Evolutionary conservation across 1,140 invertebrate genomes (phyloP).

Genomic region (Drosophila miranda): DNA sequence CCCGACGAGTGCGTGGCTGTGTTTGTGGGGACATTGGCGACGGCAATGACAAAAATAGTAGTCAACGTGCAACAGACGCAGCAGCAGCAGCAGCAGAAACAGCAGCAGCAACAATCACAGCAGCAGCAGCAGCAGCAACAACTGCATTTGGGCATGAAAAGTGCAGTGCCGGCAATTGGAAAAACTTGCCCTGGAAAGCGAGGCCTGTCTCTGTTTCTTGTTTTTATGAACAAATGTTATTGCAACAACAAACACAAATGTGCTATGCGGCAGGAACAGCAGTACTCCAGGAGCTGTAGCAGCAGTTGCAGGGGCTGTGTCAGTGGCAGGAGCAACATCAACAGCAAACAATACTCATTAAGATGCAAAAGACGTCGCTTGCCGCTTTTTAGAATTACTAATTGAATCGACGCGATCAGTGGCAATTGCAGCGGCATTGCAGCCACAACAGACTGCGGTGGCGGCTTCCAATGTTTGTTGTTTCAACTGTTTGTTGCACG

Average conservation of each 20-base stretch:
- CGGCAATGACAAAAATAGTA: slow-evolving; percentile 58
- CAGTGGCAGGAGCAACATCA: slow-evolving; percentile 19
- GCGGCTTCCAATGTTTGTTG: slow-evolving; percentile 56
- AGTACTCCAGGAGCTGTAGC: slow-evolving; percentile 10
- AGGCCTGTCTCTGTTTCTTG: slow-evolving; percentile 36
- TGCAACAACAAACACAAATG: slow-evolving; percentile 43
- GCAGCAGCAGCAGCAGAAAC: slow-evolving; percentile 10
- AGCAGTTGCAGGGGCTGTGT: slow-evolving; percentile 6
- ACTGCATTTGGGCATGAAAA: slow-evolving; percentile 75
- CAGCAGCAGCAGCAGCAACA: slow-evolving; percentile 22
- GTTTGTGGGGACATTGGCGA: slow-evolving; percentile 23
- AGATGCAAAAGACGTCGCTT: slow-evolving; percentile 78
- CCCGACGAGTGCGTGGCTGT: slow-evolving; percentile 56
- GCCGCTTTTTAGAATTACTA: slow-evolving; percentile 82
- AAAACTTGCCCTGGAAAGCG: slow-evolving; percentile 65
- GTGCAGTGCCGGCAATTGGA: slow-evolving; percentile 68
- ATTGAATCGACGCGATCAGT: slow-evolving; percentile 81
- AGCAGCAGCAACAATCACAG: slow-evolving; percentile 3
- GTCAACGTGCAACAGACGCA: slow-evolving; percentile 38
- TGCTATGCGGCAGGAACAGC: slow-evolving; percentile 4
- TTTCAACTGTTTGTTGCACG: slow-evolving; percentile 25
- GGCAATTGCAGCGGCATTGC: slow-evolving; percentile 67
- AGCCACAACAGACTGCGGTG: slow-evolving; percentile 37
- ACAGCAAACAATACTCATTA: slow-evolving; percentile 51
- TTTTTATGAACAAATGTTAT: slow-evolving; percentile 68